These are phyloP conservation scores for Cydia amplana DNA, from an alignment of 1,140 invertebrate species.

Conservation along the genomic window DNA sequence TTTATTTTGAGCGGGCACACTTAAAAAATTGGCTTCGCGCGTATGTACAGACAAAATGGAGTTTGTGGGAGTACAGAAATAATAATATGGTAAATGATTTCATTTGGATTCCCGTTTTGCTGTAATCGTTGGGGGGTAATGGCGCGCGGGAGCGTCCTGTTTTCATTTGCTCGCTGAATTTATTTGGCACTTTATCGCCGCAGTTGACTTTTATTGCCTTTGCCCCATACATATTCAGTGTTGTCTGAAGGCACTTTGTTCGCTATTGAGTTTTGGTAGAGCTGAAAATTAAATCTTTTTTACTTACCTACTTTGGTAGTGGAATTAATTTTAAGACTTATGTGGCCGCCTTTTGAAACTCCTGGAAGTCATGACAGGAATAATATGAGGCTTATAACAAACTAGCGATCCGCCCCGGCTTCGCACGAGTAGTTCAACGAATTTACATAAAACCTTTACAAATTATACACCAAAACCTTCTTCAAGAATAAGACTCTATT, in stretches of 20 bases:
- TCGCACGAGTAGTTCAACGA: no score
- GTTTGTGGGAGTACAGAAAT: slow-evolving; percentile 58
- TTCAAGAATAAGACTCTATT: no score
- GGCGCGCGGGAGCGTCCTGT: slow-evolving; percentile 55
- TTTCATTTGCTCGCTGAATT: slow-evolving; percentile 65
- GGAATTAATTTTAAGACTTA: not conserved
- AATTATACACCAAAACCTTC: no score
- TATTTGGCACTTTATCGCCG: slow-evolving; percentile 60
- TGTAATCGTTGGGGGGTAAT: slow-evolving; percentile 62
- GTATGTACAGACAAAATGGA: slow-evolving; percentile 63
- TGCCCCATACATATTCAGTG: slow-evolving; percentile 59
- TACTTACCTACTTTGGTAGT: not conserved
- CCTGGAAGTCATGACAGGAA: not conserved
- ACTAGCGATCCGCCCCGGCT: no score
- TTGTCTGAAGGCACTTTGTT: slow-evolving; percentile 41
- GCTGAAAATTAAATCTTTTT: not conserved
- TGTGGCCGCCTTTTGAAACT: not conserved
- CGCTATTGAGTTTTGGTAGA: slow-evolving; percentile 38
- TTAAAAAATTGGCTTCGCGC: slow-evolving; percentile 75
- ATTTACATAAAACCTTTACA: no score
- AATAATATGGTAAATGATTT: slow-evolving; percentile 78
- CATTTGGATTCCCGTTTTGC: slow-evolving; percentile 64
- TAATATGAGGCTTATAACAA: no score
- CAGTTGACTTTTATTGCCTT: slow-evolving; percentile 55
- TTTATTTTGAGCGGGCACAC: slow-evolving; percentile 75